Evolutionary conservation across 2,113 vertebrate species (phyloP), one percentile per base, ranked within the genome.

Genomic region (Campylomormyrus numenius): DNA sequence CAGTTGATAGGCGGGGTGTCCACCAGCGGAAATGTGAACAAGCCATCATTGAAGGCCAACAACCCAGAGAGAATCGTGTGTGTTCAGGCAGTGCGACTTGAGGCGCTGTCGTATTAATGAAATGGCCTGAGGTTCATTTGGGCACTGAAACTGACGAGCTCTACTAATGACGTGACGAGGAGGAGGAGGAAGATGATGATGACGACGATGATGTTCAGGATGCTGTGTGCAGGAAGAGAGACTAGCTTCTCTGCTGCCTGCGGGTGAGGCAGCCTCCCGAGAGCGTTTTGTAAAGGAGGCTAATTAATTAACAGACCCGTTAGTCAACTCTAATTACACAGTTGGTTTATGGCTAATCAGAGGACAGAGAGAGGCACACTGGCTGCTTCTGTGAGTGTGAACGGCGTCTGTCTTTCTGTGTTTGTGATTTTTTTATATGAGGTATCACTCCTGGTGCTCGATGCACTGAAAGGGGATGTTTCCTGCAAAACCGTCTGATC

Each of bases 291-390:
- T 88, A 80, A 90, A 88, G 86, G 84, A 88, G 85, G 89, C 50
- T 88, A 88, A 90, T 88, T 90, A 70, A 90, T 77, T 87, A 35
- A 53, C 80, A 31, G 27, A 50, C 89, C 88, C 48, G 85, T 88
- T 77, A 90, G 86, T 88, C 85, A 87, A 87, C 85, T 87, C 85
- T 80, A 88, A 90, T 87, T 90, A 90, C 50, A 62, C 85, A 45
- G 31, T 31, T 24, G 48, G 46, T 88, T 90, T 88, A 45, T 66
- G 85, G 85, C 45, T 42, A 85, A 90, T 88, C 62, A 56, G 85
- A 77, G 46, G 53, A 48, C 48, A 24, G 89, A 62, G 58, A 50
- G 27, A 19, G 56, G 89, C 62, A 15, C 21, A 52, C 35, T 46
- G 10, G 52, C 17, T 49, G 46, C 6, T 11, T 15, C 85, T 19